Base-by-base conservation (phyloP, 2,888 invertebrate species). In the Cordylochernes scorpioides region DNA sequence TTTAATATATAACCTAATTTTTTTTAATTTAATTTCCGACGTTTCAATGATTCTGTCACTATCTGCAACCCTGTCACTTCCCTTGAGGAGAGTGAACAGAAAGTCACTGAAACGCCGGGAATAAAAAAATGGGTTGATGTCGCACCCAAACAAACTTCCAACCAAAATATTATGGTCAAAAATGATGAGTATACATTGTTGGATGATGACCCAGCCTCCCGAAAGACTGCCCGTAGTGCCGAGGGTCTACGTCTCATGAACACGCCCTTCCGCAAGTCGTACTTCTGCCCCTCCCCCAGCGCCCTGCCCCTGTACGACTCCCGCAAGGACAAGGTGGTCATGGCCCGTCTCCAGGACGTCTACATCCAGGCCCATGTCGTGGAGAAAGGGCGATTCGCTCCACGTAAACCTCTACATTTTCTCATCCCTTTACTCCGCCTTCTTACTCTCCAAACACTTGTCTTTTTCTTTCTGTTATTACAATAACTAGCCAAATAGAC, bases 321-420 rank as follows among this genome's bases (percentile, higher is more conserved):
- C 59, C 44, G 45, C 26, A 41, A 41, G 12, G 38, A 40, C 18
- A 39, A 55, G 2, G 60, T 62, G 31, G 69, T 67, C 1, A 65
- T 63, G 24, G 53, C 71, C 1, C 64, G 65, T 42, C 55, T 71
- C 9, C 61, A 68, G 15, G 65, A 68, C 39, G 58, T 75, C 55
- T 67, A 69, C 34, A 62, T 82, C 32, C 80, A 82, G 48, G 74
- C 80, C 15, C 82, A 80, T 54, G 78, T 78, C 65, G 74, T 73
- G 55, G 72, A 73, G 49, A 69, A 68, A 25, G 67, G 68, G 49
- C 52, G 65, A 49, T 61, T 72, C 47, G 71, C 70, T 0, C 60
- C 64, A 1, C 49, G 55, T 55, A 45, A 45, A 5, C 5, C 31
- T 27, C 15, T 15, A 18, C 8, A 10, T n/a, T n/a, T n/a, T n/a